These are phyloP conservation scores for Drosophila seclusa DNA, from an alignment of 2,888 invertebrate species.

Conservation along the genomic window DNA sequence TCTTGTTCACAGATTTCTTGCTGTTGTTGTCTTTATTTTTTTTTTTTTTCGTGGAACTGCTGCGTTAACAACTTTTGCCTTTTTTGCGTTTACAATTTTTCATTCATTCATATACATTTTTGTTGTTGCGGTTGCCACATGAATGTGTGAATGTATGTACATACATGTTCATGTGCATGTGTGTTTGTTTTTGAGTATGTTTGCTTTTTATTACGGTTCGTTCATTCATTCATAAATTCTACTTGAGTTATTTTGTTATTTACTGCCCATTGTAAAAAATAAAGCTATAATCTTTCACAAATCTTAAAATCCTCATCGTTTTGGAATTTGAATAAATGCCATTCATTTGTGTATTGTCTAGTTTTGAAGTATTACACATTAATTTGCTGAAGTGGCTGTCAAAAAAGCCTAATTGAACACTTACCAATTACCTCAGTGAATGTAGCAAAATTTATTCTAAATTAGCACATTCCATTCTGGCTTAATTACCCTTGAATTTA, in stretches of 20 bases:
- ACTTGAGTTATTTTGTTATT: conserved; percentile 38
- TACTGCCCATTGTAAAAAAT: conserved; percentile 18
- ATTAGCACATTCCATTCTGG: not conserved
- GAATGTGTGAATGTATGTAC: conserved; percentile 21
- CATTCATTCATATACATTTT: conserved; percentile 59
- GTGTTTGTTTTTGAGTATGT: conserved; percentile 18
- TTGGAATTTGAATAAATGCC: not conserved
- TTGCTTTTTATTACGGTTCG: conserved; percentile 32
- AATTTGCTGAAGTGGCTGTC: not conserved
- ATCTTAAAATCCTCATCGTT: not conserved
- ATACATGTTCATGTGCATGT: conserved; percentile 11
- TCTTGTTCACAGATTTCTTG: conserved; percentile 78
- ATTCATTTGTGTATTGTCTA: not conserved
- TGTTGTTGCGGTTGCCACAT: conserved; percentile 38
- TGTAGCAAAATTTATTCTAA: not conserved
- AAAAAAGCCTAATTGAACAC: not conserved
- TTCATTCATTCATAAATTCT: conserved; percentile 74
- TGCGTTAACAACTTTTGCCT: conserved; percentile 79
- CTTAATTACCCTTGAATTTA: not conserved
- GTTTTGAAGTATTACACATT: not conserved
- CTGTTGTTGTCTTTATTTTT: conserved; percentile 48
- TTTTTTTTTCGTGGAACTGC: conserved; percentile 74
- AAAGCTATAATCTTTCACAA: not conserved
- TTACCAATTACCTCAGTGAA: not conserved
- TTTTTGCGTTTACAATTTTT: conserved; percentile 74